Evolutionary conservation across 2,888 invertebrate genomes (phyloP), one percentile per base, ranked within the genome.

Genomic region (Drosophila gaucha): DNA sequence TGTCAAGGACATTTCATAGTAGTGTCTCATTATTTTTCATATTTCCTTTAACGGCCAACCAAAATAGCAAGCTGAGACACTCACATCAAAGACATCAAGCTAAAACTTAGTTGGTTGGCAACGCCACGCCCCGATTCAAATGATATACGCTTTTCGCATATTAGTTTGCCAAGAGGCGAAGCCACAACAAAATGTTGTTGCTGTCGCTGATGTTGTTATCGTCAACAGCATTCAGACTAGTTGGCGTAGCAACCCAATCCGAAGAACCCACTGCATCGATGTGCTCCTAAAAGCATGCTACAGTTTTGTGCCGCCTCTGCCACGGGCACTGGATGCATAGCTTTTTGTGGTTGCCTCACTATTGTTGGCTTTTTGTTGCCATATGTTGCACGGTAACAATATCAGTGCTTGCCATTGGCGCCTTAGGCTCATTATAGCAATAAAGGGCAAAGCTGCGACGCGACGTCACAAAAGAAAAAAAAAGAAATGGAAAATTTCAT

Each of bases 11-110:
- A 76, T 69, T 65, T 36, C 41, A 26, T 47, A 54, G 28, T 52
- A 65, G 73, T 63, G 70, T 78, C 78, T 78, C 83, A 83, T 89
- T 87, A 89, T 85, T 78, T 80, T 64, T 71, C 83, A 74, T 82
- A 85, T 74, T 85, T 72, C 52, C 47, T 58, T 65, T 39, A 51
- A 56, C 46, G 55, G 72, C 62, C 66, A 67, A 58, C 66, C 56
- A 46, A 70, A 83, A 79, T 67, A 66, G 39, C 57, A 43, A 24
- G 22, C 56, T 18, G 16, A 41, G 35, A 33, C 49, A 52, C 49
- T 24, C 24, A 10, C 44, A 55, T 24, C 36, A 33, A 35, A 38
- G 38, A 58, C 46, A 31, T 26, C 24, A 33, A 38, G 39, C 26
- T 14, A 16, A 52, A 52, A 55, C 44, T 24, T 66, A 22, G 51